phyloP scores from a whole-genome alignment of 2,797 vertebrate species.

The Poeciliopsis presidionis region DNA sequence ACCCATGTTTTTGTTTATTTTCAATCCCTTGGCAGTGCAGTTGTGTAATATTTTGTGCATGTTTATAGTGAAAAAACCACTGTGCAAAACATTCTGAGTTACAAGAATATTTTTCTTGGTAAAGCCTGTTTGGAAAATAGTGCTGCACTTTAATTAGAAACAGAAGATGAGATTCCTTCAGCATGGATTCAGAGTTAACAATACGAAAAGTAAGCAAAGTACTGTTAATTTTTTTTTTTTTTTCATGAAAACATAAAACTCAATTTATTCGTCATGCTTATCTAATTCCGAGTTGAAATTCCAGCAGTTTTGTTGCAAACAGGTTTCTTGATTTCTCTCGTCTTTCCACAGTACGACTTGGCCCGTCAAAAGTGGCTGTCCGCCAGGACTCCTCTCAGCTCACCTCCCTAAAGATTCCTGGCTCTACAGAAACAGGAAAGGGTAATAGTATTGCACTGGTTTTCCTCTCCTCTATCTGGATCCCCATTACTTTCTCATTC shows the following conservation, averaged over 20 bases:
- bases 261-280: slow-evolving; percentile 63
- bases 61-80: slow-evolving; percentile 75
- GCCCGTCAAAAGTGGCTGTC: slow-evolving; percentile 73
- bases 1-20: slow-evolving; percentile 51
- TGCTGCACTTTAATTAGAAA: slow-evolving; percentile 81
- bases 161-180: slow-evolving; percentile 70
- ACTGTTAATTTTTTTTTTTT: slow-evolving; percentile 23
- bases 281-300: slow-evolving; percentile 72
- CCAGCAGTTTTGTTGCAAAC: slow-evolving; percentile 72
- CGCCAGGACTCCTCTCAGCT: slow-evolving; percentile 86
- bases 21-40: slow-evolving; percentile 59
- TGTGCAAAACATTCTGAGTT: slow-evolving; percentile 72
- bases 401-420: slow-evolving; percentile 72
- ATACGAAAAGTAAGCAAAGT: slow-evolving; percentile 44
- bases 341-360: slow-evolving; percentile 83
- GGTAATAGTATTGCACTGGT: slow-evolving; percentile 82
- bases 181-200: slow-evolving; percentile 52
- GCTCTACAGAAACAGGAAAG: slow-evolving; percentile 88
- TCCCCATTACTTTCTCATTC: slow-evolving; percentile 60
- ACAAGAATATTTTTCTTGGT: slow-evolving; percentile 79
- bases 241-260: slow-evolving; percentile 8
- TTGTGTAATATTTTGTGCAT: slow-evolving; percentile 66
- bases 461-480: slow-evolving; percentile 72
- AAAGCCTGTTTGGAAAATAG: slow-evolving; percentile 74
- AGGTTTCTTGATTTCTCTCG: slow-evolving; percentile 79